phyloP scores from a whole-genome alignment of 2,888 invertebrate genomes.

The Agriopis marginaria region DNA sequence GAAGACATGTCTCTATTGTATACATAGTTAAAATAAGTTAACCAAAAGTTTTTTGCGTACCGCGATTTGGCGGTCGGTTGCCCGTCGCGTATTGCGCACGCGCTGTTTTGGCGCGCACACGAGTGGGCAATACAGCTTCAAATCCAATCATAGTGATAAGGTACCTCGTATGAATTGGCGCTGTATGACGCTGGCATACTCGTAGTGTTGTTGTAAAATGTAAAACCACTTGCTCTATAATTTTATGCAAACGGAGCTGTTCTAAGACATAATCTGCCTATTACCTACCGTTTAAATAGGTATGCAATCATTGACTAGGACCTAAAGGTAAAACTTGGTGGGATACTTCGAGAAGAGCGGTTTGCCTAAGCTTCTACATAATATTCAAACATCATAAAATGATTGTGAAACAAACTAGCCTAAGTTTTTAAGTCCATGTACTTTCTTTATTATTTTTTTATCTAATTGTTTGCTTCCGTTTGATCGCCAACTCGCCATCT shows the following conservation, averaged over 20 bases:
- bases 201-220: slow-evolving; percentile 3
- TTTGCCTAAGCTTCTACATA: not conserved
- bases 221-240: slow-evolving; percentile 16
- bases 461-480: no score
- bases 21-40: no score
- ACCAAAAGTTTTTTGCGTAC: no score
- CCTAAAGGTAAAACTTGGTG: not conserved
- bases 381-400: no score
- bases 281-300: slow-evolving; percentile 16
- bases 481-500: no score
- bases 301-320: slow-evolving; percentile 17
- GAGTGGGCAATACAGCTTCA: not conserved
- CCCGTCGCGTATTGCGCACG: no score
- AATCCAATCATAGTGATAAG: slow-evolving; percentile 1
- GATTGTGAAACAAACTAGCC: no score
- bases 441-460: no score
- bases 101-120: no score
- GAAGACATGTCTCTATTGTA: no score
- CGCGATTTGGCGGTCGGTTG: no score
- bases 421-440: no score
- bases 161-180: not conserved
- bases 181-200: not conserved
- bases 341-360: not conserved
- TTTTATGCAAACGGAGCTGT: slow-evolving; percentile 20
- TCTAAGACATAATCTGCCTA: slow-evolving; percentile 1